These are phyloP conservation scores for Spinus olivaceus DNA, from an alignment of 2,797 vertebrate species.

Conservation along the genomic window DNA sequence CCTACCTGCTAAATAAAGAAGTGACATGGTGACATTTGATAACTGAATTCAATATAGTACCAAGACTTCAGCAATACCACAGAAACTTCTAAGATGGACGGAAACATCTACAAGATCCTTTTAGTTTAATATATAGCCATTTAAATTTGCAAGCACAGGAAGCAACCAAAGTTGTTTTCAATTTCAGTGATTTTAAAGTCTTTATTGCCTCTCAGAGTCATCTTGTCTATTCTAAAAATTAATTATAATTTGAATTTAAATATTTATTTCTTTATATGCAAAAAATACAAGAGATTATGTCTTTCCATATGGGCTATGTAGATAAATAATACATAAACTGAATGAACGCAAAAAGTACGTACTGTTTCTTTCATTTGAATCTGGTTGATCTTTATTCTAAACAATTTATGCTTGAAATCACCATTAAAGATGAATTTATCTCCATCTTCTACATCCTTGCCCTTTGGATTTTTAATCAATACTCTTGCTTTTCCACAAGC, in stretches of 20 bases:
- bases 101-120: neutral
- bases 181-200: neutral
- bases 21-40: neutral
- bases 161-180: neutral
- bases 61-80: neutral
- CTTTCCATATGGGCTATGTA: neutral
- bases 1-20: neutral
- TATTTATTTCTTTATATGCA: neutral
- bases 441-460: slow-evolving; percentile 80
- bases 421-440: slow-evolving; percentile 78
- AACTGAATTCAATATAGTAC: neutral
- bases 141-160: neutral
- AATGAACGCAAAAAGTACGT: slow-evolving; percentile 48
- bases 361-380: slow-evolving; percentile 86
- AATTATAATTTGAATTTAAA: neutral
- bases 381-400: slow-evolving; percentile 84
- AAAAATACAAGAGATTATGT: neutral
- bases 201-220: neutral
- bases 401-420: slow-evolving; percentile 82
- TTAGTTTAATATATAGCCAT: neutral
- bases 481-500: slow-evolving; percentile 83
- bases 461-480: slow-evolving; percentile 78
- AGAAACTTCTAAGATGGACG: neutral
- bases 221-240: neutral
- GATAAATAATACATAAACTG: neutral